Evolutionary conservation across 2,888 invertebrate genomes (phyloP).

Genomic region (Dolomedes plantarius): DNA sequence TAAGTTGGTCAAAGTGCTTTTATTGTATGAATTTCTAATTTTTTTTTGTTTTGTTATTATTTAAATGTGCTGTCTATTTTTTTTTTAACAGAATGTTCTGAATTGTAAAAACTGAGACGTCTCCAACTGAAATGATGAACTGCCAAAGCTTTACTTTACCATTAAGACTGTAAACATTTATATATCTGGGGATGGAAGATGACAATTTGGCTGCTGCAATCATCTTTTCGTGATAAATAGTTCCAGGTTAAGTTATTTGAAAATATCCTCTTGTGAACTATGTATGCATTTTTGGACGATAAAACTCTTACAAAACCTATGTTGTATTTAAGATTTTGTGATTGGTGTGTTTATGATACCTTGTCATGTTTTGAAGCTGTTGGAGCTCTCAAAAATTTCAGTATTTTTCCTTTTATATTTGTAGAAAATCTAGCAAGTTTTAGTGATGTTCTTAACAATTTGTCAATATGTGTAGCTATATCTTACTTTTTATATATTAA

Average conservation of each 20-base stretch:
- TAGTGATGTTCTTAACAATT: background rate
- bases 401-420: background rate
- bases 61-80: too few relatives aligned
- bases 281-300: background rate
- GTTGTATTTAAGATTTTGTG: background rate
- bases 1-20: too few relatives aligned
- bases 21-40: too few relatives aligned
- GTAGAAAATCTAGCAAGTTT: background rate
- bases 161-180: background rate
- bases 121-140: slow-evolving; percentile 3
- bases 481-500: background rate
- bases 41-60: too few relatives aligned
- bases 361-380: background rate
- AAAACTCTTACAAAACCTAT: background rate
- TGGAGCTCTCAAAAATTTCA: background rate
- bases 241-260: background rate
- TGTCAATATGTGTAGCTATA: background rate
- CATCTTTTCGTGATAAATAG: background rate
- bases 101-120: background rate
- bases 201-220: background rate
- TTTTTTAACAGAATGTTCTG: background rate
- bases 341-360: background rate
- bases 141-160: slow-evolving; percentile 23
- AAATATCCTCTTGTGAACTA: background rate
- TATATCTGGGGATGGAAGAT: background rate